phyloP scores from a whole-genome alignment of 2,113 vertebrate species.

The Nibea coibor region DNA sequence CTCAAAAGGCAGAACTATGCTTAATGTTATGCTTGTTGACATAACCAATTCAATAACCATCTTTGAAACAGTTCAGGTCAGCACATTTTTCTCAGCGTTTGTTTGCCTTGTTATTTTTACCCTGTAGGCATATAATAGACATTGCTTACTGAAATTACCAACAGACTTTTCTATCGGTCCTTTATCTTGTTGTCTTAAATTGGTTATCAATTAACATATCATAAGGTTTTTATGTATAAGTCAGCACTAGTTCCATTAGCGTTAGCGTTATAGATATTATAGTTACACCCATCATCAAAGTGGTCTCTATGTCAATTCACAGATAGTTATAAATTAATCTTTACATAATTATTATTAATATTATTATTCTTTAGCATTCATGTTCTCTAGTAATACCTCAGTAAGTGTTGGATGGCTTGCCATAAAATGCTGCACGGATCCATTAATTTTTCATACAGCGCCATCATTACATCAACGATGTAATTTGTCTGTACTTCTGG shows the following conservation, averaged over 20 bases:
- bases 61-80: conserved; percentile 9
- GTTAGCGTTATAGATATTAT: not conserved
- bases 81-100: not conserved
- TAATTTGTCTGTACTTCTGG: not conserved
- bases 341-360: not conserved
- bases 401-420: not conserved
- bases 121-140: not conserved
- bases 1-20: not conserved
- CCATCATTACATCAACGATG: not conserved
- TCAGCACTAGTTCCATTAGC: not conserved
- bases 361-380: not conserved
- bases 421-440: not conserved
- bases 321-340: not conserved
- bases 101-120: not conserved
- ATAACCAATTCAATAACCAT: not conserved
- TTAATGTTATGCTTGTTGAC: not conserved
- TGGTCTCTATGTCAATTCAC: too few species aligned
- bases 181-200: conserved; percentile 1
- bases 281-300: not conserved
- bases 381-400: not conserved
- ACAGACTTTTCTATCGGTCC: not conserved
- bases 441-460: not conserved
- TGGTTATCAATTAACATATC: not conserved
- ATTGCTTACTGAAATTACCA: not conserved
- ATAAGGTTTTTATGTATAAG: not conserved